A percentile compares a stretch with the other conserved stretches of the same genome.
phyloP scores from a whole-genome alignment of 2,888 invertebrate species.

The Beris morrisii region DNA sequence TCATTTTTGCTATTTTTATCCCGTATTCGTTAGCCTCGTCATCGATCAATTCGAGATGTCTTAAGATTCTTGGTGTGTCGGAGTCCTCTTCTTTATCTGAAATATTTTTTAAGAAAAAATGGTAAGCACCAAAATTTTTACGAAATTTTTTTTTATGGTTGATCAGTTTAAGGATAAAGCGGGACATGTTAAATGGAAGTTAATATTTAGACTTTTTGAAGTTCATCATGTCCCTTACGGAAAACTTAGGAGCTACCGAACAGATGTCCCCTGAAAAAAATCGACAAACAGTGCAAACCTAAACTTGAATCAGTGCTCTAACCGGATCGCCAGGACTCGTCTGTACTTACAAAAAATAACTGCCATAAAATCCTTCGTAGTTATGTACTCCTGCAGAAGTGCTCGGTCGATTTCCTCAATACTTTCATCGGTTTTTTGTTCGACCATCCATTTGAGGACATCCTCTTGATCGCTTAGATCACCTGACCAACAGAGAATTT shows the following conservation, averaged over 20 bases:
- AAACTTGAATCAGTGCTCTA: neutral
- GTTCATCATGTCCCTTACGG: too few relatives aligned
- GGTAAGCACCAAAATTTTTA: too few relatives aligned
- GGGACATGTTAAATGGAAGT: too few relatives aligned
- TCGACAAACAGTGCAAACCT: neutral
- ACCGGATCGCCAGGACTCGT: neutral
- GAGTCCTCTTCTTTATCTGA: conserved; percentile 81
- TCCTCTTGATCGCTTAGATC: conserved; percentile 75
- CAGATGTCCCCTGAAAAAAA: neutral
- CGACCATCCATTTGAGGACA: conserved; percentile 88
- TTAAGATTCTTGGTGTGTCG: conserved; percentile 75
- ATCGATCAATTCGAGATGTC: conserved; percentile 87
- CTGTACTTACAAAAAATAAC: conserved; percentile 85
- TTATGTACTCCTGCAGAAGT: conserved; percentile 79
- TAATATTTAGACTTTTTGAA: too few relatives aligned
- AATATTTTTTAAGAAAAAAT: neutral
- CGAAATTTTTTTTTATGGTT: too few relatives aligned
- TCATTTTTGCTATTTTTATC: conserved; percentile 85
- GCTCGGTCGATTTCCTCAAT: conserved; percentile 88
- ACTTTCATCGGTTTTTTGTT: conserved; percentile 88
- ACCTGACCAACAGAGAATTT: conserved; percentile 56
- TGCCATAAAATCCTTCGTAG: conserved; percentile 87
- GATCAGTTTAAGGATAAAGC: too few relatives aligned
- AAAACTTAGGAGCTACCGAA: neutral
- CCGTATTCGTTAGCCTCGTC: conserved; percentile 91